Evolutionary conservation across 1,140 invertebrate genomes (phyloP).

Genomic region (Amphibalanus amphitrite): DNA sequence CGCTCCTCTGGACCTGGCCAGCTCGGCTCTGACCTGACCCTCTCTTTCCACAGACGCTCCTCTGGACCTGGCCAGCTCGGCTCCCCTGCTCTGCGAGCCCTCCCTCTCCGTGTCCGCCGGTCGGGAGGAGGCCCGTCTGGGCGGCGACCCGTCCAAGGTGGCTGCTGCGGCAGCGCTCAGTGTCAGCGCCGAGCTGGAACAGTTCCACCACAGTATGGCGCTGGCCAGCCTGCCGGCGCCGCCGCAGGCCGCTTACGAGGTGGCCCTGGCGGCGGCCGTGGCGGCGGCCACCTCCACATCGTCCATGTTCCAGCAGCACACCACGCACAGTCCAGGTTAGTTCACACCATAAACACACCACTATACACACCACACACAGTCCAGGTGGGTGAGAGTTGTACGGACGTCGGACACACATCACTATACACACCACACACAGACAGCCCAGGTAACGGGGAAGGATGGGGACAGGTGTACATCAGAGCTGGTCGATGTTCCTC

Average conservation of each 20-base stretch:
- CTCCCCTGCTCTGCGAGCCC: too few relatives aligned
- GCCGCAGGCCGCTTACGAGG: neutral
- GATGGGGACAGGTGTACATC: too few relatives aligned
- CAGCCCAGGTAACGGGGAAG: too few relatives aligned
- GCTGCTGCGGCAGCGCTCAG: neutral
- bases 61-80: neutral
- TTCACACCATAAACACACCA: too few relatives aligned
- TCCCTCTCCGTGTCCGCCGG: too few relatives aligned
- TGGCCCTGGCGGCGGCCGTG: neutral
- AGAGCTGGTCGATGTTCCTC: too few relatives aligned
- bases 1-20: too few relatives aligned
- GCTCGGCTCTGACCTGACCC: too few relatives aligned
- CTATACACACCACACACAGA: too few relatives aligned
- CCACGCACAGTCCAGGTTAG: neutral
- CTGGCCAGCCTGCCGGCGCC: neutral
- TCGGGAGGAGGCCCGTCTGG: neutral
- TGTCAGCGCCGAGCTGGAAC: neutral
- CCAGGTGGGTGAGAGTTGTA: too few relatives aligned
- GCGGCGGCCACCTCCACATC: neutral
- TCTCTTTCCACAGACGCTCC: neutral
- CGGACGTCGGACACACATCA: too few relatives aligned
- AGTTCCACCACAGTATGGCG: neutral
- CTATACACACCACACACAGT: neutral
- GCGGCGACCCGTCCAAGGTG: neutral
- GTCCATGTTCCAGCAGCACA: slow-evolving; percentile 1